phyloP scores from a whole-genome alignment of 2,113 vertebrate species.

The Aix galericulata region DNA sequence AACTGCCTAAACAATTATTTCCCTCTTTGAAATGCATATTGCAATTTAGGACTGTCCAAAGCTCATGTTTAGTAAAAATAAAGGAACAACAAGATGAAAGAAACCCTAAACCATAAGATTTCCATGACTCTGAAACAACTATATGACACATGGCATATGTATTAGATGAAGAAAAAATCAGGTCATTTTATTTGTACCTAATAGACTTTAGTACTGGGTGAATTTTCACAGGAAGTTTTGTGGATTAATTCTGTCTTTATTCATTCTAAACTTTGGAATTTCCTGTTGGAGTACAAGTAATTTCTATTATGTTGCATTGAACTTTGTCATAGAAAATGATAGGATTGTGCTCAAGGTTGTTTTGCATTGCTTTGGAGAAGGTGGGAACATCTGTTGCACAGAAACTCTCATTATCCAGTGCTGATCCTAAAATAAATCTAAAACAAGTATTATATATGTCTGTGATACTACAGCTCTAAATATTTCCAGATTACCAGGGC shows the following conservation, averaged over 20 bases:
- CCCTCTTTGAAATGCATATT: background rate
- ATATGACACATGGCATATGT: background rate
- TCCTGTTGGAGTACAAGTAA: background rate
- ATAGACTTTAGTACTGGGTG: no score
- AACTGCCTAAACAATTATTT: background rate
- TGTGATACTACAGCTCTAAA: background rate
- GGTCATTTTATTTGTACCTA: background rate
- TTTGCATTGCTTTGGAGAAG: background rate
- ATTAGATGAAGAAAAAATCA: background rate
- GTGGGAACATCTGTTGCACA: background rate
- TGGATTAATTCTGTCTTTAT: background rate
- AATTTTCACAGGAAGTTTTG: background rate
- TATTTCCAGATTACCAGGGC: background rate
- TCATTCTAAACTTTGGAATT: background rate
- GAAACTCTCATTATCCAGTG: accelerated
- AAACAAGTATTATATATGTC: background rate
- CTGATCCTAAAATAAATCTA: background rate
- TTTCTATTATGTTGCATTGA: background rate
- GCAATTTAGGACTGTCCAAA: background rate
- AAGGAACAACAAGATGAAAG: background rate
- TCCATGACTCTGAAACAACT: background rate
- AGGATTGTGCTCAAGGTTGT: background rate
- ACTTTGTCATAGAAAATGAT: background rate
- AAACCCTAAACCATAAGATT: background rate
- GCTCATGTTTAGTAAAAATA: background rate